A percentile compares a stretch with the other conserved stretches of the same genome.
phyloP scores from a whole-genome alignment of 2,113 vertebrate species.

The Phaetusa simplex region DNA sequence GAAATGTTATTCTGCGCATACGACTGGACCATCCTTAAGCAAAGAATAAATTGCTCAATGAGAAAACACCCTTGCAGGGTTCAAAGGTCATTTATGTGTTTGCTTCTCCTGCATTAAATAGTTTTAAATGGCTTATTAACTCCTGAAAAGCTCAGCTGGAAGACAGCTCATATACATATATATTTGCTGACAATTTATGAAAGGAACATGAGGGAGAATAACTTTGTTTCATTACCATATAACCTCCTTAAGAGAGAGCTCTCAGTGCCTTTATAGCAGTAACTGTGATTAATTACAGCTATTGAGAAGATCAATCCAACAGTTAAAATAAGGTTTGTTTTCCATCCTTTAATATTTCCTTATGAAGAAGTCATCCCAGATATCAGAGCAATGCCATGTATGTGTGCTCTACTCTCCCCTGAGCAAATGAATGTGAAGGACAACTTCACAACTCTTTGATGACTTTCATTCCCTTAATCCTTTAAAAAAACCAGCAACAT shows the following conservation, averaged over 20 bases:
- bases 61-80: not conserved
- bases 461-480: not conserved
- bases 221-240: conserved; percentile 51
- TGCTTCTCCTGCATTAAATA: not conserved
- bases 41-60: not conserved
- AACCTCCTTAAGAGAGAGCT: conserved; percentile 35
- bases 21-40: not conserved
- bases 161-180: not conserved
- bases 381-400: not conserved
- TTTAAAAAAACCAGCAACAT: not conserved
- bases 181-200: not conserved
- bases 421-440: not conserved
- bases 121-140: conserved; percentile 38
- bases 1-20: not conserved
- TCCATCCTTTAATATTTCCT: not conserved
- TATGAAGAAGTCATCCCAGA: not conserved
- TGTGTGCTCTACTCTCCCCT: not conserved
- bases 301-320: conserved; percentile 32
- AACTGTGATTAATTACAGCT: conserved; percentile 46
- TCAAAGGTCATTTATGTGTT: conserved; percentile 27
- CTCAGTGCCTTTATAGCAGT: conserved; percentile 2
- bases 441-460: not conserved
- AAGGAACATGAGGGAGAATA: conserved; percentile 20
- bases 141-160: not conserved
- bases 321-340: conserved; percentile 39